Base-by-base conservation (phyloP, 2,888 invertebrate species). In the Cantharis lateralis region DNA sequence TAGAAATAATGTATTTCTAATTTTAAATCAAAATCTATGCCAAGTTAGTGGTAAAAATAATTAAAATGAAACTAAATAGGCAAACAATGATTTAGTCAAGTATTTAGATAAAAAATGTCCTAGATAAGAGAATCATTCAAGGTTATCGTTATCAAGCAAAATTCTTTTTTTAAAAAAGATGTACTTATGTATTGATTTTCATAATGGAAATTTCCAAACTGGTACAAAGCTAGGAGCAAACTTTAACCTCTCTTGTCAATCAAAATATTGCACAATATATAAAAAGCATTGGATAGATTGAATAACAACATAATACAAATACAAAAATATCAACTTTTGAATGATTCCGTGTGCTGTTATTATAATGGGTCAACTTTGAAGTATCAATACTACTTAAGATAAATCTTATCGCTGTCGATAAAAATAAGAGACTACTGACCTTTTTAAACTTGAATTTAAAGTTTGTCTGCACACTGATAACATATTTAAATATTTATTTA, bases 391-490 rank as follows among this genome's bases (percentile, higher is more conserved):
- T 48, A 62, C 64, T 11, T 18, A 10, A 68, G 68, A 72, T 69
- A 72, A 69, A 62, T 63, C 72, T 76, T 76, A 76, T 76, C 76
- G 18, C 9, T 75, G 62, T 64, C 75, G 66, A 78, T 74, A 72
- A 70, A 13, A 69, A n/a, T 48, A 24, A 63, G 78, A 61, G 62
- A 81, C 48, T 48, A 48, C 82, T 80, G 78, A 82, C 82, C 82
- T 82, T 80, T 81, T 81, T 68, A 82, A 72, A 76, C 78, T 79
- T 16, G 75, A 72, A 24, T 74, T 78, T 72, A 83, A 72, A 62
- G 79, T 75, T 71, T 78, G 78, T 74, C 78, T 80, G 74, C 78
- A 81, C 77, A 80, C 74, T 20, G 80, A 79, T 80, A 80, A 78
- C 82, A 81, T 84, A 9, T 69, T 15, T 62, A 64, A 62, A 15